Percentiles rank a stretch among this genome's conserved stretches.
Conservation (phyloP, 2,797 vertebrate genomes). For the Argya squamiceps region DNA sequence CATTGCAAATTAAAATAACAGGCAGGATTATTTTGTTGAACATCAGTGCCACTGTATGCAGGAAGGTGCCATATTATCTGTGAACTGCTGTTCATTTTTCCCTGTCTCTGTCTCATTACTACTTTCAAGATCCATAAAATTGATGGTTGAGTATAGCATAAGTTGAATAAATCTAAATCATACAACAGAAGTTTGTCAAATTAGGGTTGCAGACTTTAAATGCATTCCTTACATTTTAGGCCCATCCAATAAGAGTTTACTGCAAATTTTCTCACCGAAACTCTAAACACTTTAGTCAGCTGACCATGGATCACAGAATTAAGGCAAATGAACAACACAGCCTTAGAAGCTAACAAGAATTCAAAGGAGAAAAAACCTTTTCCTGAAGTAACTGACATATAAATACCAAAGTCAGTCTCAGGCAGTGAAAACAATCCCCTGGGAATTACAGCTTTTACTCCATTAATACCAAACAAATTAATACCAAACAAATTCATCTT, state of each 20-base stretch:
- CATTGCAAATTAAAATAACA: background rate
- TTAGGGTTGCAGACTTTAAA: background rate
- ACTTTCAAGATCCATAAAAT: background rate
- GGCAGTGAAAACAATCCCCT: background rate
- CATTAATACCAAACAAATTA: slow-evolving; percentile 52
- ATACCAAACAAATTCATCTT: slow-evolving; percentile 48
- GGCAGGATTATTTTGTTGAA: background rate
- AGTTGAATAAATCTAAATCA: background rate
- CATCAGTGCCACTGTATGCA: background rate
- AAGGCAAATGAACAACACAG: background rate
- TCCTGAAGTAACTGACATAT: background rate
- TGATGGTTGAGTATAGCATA: background rate
- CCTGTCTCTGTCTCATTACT: background rate
- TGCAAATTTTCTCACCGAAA: background rate
- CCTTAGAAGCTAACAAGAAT: background rate
- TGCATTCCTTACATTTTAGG: background rate
- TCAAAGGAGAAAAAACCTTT: background rate
- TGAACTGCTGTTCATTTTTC: background rate
- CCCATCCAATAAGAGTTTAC: background rate
- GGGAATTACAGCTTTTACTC: slow-evolving; percentile 12
- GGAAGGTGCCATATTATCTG: background rate
- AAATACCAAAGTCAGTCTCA: background rate
- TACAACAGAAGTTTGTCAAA: background rate
- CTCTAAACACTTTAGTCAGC: background rate
- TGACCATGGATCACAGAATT: background rate